Conservation (phyloP, 2,888 invertebrate species). For the Zaprionus bogoriensis region DNA sequence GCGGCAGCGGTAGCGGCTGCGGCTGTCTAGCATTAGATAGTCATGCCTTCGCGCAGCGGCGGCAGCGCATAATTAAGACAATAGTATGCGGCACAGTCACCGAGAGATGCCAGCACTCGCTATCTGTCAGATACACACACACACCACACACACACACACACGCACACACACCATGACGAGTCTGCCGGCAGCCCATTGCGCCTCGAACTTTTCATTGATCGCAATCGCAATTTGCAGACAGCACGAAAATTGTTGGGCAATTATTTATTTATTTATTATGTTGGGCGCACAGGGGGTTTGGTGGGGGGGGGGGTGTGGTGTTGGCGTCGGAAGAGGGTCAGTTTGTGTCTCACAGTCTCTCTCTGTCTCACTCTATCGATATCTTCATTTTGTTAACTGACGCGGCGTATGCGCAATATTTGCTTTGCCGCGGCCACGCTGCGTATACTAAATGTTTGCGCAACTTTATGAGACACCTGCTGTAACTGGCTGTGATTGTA, state of each 20-base stretch:
- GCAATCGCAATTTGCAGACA: constrained; percentile 69
- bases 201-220: constrained; percentile 54
- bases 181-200: constrained; percentile 17
- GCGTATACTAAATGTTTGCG: constrained; percentile 40
- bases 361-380: constrained; percentile 1
- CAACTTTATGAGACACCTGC: constrained; percentile 17
- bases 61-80: constrained; percentile 71
- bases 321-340: not conserved
- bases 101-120: constrained; percentile 19
- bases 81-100: constrained; percentile 42
- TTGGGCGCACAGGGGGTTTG: not conserved
- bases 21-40: constrained; percentile 32
- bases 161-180: constrained; percentile 16
- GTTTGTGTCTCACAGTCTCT: not conserved
- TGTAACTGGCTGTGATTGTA: constrained; percentile 14
- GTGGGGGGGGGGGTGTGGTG: not conserved
- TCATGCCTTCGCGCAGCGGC: constrained; percentile 29
- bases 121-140: constrained; percentile 28
- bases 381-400: not conserved
- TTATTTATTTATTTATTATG: constrained; percentile 49
- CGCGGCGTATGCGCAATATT: constrained; percentile 56
- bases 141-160: constrained; percentile 25
- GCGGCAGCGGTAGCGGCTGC: constrained; percentile 25
- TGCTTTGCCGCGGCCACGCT: constrained; percentile 9
- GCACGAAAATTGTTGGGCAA: constrained; percentile 67